Base-by-base conservation (phyloP, 1,140 invertebrate species). In the Atopsyche davidsoni region DNA sequence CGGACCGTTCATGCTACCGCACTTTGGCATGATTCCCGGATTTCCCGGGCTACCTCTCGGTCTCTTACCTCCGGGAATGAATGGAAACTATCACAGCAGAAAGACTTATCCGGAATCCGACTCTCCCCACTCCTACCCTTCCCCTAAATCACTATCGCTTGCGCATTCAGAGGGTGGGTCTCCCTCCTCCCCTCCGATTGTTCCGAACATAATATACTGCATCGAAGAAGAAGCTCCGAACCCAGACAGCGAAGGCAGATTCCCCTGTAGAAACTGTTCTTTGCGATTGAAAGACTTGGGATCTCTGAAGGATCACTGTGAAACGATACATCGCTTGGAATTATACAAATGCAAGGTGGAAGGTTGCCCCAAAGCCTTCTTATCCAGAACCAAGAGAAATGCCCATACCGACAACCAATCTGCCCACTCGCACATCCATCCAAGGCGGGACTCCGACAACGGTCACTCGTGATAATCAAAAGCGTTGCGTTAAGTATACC, bases 321-420 rank as follows among this genome's bases (percentile, higher is more conserved):
- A 58, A 43, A 72, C 80, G 76, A 66, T 75, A 25, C 85, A 89
- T 62, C 61, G 73, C 25, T 66, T 75, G 14, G 76, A 81, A 46
- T 70, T 85, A 68, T 81, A 79, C 59, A 69, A 77, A 44, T 86
- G 84, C 67, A 79, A 79, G 21, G 70, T 83, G 4, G 72, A 70
- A 41, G 82, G 82, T 10, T 87, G 85, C 65, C 75, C 75, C 17
- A 79, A 83, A 61, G 78, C 82, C n/a, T 87, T 87, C 67, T 78
- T 81, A 39, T 83, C 82, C 7, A 68, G 79, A 55, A 82, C 80
- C 57, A 81, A 80, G 59, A 75, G 84, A 45, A 85, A 85, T 60
- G 64, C 75, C 17, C 84, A 86, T 65, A 77, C 75, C 34, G 79
- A 82, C 58, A 73, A 75, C 46, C 74, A 77, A 49, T 61, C 73